phyloP scores from a whole-genome alignment of 2,113 vertebrate species.

The Meriones unguiculatus region DNA sequence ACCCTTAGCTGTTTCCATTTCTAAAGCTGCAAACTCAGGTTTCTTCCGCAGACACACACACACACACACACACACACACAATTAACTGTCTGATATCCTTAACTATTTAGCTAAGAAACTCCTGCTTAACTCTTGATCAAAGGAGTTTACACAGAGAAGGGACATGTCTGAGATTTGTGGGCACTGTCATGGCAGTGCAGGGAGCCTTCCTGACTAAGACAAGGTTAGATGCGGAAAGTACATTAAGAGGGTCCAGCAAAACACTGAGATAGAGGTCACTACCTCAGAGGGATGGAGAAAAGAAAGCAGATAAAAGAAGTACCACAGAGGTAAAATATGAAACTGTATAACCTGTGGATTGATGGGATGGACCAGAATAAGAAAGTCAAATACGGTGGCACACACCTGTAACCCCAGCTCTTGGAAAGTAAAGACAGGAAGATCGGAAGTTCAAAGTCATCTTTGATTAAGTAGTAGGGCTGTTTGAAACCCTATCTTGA shows the following conservation, averaged over 20 bases:
- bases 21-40: conserved; percentile 43
- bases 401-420: background rate
- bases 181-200: background rate
- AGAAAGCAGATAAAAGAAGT: background rate
- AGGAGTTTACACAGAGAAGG: conserved; percentile 11
- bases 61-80: too few relatives aligned
- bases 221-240: background rate
- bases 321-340: background rate
- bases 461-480: background rate
- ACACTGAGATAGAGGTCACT: background rate
- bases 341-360: background rate
- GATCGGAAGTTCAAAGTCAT: background rate
- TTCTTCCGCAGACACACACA: conserved; percentile 26
- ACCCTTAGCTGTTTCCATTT: background rate
- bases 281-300: background rate
- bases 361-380: background rate
- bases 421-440: background rate
- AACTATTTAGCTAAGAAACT: background rate
- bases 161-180: background rate
- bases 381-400: background rate
- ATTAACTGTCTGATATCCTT: background rate
- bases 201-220: background rate
- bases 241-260: background rate
- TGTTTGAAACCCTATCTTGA: background rate
- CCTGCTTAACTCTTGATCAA: background rate